phyloP scores from a whole-genome alignment of 2,888 invertebrate species.

The Gymnosoma rotundatum region DNA sequence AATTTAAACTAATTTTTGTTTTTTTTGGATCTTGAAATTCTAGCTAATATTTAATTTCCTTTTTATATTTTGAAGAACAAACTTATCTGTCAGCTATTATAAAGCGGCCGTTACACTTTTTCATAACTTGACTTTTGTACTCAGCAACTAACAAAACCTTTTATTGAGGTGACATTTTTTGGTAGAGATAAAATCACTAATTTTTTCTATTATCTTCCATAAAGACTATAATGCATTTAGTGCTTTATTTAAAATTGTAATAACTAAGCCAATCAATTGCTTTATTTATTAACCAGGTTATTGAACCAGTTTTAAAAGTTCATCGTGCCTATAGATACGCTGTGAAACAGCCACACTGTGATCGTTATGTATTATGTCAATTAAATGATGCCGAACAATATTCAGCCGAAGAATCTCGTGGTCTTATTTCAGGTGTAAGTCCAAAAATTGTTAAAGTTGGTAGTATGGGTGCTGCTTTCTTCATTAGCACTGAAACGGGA shows the following conservation, averaged over 20 bases:
- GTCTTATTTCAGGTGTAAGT: slow-evolving; percentile 87
- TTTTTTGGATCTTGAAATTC: too few species aligned
- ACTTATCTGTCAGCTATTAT: too few species aligned
- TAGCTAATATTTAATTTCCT: too few species aligned
- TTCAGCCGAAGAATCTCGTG: slow-evolving; percentile 81
- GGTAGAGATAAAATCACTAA: too few species aligned
- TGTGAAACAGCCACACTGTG: slow-evolving; percentile 87
- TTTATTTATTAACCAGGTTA: slow-evolving; percentile 82
- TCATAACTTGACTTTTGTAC: too few species aligned
- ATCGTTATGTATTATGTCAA: slow-evolving; percentile 90
- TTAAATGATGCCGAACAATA: slow-evolving; percentile 86
- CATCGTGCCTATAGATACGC: slow-evolving; percentile 91
- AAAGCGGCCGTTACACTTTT: too few species aligned
- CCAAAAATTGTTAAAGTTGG: slow-evolving; percentile 88
- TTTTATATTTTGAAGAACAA: too few species aligned
- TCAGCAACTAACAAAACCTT: too few species aligned
- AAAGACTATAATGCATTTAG: not conserved
- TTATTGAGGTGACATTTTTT: too few species aligned
- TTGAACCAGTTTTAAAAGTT: slow-evolving; percentile 91
- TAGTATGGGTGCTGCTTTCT: slow-evolving; percentile 90
- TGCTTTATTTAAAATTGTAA: not conserved
- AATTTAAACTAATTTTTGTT: too few species aligned
- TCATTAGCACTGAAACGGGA: slow-evolving; percentile 88
- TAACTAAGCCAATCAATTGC: not conserved
- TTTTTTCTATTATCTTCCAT: too few species aligned